Evolutionary conservation across 2,797 vertebrate genomes (phyloP), one percentile per base, ranked within the genome.

Genomic region (Silurus lanzhouensis): DNA sequence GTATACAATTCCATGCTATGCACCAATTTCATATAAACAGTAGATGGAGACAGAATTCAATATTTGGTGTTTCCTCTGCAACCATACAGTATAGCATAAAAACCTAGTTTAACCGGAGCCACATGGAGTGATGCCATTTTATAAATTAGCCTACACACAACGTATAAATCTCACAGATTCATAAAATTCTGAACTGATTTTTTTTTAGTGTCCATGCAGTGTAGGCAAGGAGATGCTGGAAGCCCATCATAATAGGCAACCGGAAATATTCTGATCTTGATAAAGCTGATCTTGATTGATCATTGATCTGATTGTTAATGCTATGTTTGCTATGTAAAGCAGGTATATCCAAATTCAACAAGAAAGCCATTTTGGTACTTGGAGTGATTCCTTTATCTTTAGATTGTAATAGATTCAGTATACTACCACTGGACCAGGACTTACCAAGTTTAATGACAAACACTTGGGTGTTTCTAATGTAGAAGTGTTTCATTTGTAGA

Each of bases 1-100:
- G 6, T 75, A 19, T 25, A 48, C 38, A 70, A 22, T 31, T 20
- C 52, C 46, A 2, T 66, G 14, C 58, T 22, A 48, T 57, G 68
- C 80, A 27, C 27, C 61, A 55, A 27, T 12, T 25, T 57, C 80
- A n/a, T 48, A 70, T 83, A 14, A 85, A 81, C 85, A 89, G 85
- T 67, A 91, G 93, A 82, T 86, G 92, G 93, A 80, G 88, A 85
- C 87, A 92, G 27, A 89, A 78, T 60, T 88, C 90, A 77, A 82
- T 19, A 46, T 12, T 38, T 71, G 19, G 2, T 80, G 22, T 15
- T 79, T 79, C 44, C 9, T 9, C 14, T 8, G 48, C 48, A 38
- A 38, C 38, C 15, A 27, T 22, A 66, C 44, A 3, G 0, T 8
- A 52, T 27, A 25, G 27, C 38, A 31, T 8, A 4, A 2, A 75